A percentile compares a stretch with the other conserved stretches of the same genome.
phyloP scores from a whole-genome alignment of 1,140 invertebrate genomes.

The Calliphora vicina region DNA sequence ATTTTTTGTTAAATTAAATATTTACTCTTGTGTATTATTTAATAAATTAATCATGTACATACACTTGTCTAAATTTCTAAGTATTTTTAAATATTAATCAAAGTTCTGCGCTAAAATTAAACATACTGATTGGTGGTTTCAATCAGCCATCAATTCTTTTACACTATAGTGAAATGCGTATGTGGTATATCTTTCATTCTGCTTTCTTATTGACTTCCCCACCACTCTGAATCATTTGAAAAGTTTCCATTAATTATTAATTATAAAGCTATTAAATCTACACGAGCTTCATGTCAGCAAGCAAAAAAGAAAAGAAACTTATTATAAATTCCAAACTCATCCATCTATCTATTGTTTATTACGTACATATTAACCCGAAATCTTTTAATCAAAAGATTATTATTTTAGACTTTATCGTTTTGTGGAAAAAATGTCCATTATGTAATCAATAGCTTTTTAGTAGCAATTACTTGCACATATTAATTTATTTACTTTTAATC shows the following conservation, averaged over 20 bases:
- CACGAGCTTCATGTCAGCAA: background rate
- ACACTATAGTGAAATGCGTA: background rate
- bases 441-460: background rate
- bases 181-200: background rate
- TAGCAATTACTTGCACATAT: background rate
- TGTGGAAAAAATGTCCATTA: background rate
- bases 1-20: too few species aligned
- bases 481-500: background rate
- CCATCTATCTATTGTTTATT: background rate
- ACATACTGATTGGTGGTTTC: background rate
- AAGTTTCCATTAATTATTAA: background rate
- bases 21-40: too few species aligned
- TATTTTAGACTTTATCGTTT: background rate
- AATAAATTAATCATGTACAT: too few species aligned
- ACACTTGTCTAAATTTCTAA: too few species aligned
- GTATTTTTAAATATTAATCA: too few species aligned
- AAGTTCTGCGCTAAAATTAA: too few species aligned
- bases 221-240: background rate
- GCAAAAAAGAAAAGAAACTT: background rate
- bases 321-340: background rate
- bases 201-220: background rate
- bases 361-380: background rate
- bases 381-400: background rate
- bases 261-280: background rate
- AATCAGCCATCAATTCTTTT: background rate